These are phyloP conservation scores for Blennius ocellaris DNA, from an alignment of 2,113 vertebrate genomes.

Conservation along the genomic window DNA sequence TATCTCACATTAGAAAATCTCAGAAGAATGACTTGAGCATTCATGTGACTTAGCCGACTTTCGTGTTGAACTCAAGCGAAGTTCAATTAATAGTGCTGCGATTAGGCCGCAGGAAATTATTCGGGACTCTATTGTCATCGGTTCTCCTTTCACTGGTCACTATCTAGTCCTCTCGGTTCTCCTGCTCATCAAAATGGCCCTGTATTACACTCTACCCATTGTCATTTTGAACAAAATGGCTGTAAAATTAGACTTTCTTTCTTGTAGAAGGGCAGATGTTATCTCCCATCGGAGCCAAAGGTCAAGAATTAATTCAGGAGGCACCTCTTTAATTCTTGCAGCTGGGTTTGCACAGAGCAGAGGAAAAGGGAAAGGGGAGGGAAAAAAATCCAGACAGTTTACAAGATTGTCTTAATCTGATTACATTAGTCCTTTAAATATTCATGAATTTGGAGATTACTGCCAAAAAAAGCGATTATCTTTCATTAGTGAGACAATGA, in stretches of 20 bases:
- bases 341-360: constrained; percentile 31
- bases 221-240: constrained; percentile 74
- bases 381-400: not conserved
- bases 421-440: constrained; percentile 39
- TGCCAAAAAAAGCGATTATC: not conserved
- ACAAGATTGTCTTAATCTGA: constrained; percentile 50
- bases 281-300: constrained; percentile 70
- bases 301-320: constrained; percentile 80
- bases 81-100: constrained; percentile 56
- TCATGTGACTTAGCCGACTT: constrained; percentile 30
- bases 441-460: constrained; percentile 32
- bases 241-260: constrained; percentile 73
- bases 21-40: not conserved
- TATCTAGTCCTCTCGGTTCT: constrained; percentile 57
- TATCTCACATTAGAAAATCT: too few relatives aligned
- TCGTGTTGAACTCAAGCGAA: constrained; percentile 22
- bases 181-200: constrained; percentile 60
- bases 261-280: constrained; percentile 68
- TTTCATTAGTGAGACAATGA: too few relatives aligned
- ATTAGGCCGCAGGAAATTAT: constrained; percentile 69
- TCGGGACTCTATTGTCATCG: constrained; percentile 40
- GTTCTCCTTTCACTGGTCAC: constrained; percentile 33
- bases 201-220: constrained; percentile 61
- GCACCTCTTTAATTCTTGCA: constrained; percentile 59
- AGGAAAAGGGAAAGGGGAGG: not conserved